Evolutionary conservation across 2,113 vertebrate species (phyloP).

Genomic region (Archilochus colubris): DNA sequence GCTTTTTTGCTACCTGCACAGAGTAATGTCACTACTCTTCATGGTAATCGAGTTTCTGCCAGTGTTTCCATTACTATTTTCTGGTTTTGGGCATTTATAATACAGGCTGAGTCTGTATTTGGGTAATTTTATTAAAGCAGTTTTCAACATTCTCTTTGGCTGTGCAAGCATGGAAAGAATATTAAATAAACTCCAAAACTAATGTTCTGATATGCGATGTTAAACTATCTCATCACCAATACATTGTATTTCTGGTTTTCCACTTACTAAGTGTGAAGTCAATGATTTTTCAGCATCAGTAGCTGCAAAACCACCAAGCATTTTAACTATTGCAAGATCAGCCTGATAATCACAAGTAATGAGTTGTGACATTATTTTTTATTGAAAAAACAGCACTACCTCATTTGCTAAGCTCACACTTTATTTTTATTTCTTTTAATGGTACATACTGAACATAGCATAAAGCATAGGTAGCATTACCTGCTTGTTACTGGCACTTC

Average conservation of each 20-base stretch:
- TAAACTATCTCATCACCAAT: not conserved
- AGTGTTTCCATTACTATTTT: not conserved
- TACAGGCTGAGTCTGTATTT: not conserved
- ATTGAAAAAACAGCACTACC: not conserved
- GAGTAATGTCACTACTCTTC: not conserved
- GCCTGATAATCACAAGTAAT: not conserved
- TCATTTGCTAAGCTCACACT: not conserved
- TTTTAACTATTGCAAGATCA: not conserved
- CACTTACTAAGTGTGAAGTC: not conserved
- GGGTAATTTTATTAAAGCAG: conserved; percentile 28
- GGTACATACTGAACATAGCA: not conserved
- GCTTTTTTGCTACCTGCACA: not conserved
- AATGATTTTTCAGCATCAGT: not conserved
- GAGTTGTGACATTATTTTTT: not conserved
- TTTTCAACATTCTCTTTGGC: conserved; percentile 2
- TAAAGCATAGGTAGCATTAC: not conserved
- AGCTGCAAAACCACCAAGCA: not conserved
- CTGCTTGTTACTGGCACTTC: not conserved
- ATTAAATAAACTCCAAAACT: conserved; percentile 1
- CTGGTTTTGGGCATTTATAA: not conserved
- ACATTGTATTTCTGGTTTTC: not conserved
- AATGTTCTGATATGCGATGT: not conserved
- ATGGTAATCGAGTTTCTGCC: not conserved
- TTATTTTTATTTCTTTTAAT: not conserved
- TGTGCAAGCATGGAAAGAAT: not conserved